A percentile compares a stretch with the other conserved stretches of the same genome.
These are phyloP conservation scores for Peromyscus eremicus DNA, from an alignment of 2,797 vertebrate species.

Conservation along the genomic window DNA sequence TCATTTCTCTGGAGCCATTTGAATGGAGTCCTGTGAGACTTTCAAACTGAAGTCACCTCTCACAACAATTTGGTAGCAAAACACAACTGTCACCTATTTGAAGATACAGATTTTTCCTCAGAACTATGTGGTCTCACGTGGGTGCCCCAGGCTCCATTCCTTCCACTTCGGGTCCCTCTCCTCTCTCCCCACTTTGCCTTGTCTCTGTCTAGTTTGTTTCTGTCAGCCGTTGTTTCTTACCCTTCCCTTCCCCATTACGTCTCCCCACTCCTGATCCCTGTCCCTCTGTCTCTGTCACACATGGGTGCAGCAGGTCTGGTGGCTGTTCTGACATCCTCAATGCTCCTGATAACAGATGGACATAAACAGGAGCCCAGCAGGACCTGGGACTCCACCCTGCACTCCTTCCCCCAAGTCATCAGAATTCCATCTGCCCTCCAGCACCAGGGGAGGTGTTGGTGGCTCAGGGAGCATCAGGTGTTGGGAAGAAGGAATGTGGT, in stretches of 20 bases:
- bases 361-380: background rate
- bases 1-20: constrained; percentile 14
- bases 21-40: background rate
- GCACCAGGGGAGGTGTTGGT: background rate
- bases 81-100: background rate
- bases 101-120: background rate
- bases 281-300: background rate
- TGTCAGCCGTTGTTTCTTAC: background rate
- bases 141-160: background rate
- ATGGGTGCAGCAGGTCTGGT: background rate
- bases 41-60: constrained; percentile 45
- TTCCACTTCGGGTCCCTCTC: background rate
- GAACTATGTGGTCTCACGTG: constrained; percentile 5
- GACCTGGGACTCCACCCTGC: background rate
- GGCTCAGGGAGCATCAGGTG: background rate
- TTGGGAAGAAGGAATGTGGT: background rate
- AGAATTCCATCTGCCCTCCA: background rate
- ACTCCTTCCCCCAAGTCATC: background rate
- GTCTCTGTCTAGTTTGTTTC: background rate
- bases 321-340: background rate
- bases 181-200: background rate
- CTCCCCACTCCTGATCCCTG: too few species aligned
- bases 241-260: background rate
- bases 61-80: constrained; percentile 17
- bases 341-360: background rate